phyloP scores from a whole-genome alignment of 2,888 invertebrate species.

The Drosophila lacicola region DNA sequence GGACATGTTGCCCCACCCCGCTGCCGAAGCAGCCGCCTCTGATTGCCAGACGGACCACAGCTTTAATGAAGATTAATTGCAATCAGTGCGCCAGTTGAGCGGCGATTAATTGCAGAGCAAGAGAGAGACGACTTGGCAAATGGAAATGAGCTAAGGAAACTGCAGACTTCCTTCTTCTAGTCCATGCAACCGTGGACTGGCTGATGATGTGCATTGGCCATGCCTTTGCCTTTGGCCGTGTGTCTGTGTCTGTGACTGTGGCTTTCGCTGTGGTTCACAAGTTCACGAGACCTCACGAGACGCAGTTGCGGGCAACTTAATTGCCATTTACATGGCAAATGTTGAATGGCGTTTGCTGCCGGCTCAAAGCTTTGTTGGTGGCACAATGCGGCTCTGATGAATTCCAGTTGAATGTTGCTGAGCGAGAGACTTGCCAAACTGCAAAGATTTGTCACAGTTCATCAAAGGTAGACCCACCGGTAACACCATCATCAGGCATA shows the following conservation, averaged over 20 bases:
- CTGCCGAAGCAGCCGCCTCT: background rate
- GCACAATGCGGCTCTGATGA: constrained; percentile 70
- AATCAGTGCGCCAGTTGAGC: constrained; percentile 83
- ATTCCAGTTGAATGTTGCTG: constrained; percentile 45
- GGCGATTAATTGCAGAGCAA: constrained; percentile 80
- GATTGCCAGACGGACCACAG: constrained; percentile 46
- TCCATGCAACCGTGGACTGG: constrained; percentile 8
- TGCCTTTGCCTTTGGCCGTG: constrained; percentile 5
- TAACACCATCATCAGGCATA: constrained; percentile 6
- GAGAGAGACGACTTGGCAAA: constrained; percentile 48
- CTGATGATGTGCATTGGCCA: constrained; percentile 10
- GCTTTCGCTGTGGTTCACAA: constrained; percentile 70
- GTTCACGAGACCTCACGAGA: constrained; percentile 80
- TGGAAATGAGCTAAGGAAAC: constrained; percentile 65
- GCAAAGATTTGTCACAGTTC: constrained; percentile 65
- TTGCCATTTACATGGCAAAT: constrained; percentile 75
- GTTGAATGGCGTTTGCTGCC: constrained; percentile 55
- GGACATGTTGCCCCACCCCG: constrained; percentile 45
- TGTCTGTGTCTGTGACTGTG: constrained; percentile 19
- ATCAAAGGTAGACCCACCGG: constrained; percentile 28
- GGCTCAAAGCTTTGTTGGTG: constrained; percentile 72
- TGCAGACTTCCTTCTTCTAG: constrained; percentile 63
- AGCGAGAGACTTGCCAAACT: constrained; percentile 13
- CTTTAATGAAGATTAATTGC: constrained; percentile 85
- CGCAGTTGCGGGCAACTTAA: constrained; percentile 76